phyloP scores from a whole-genome alignment of 2,888 invertebrate species.

The Tuta absoluta region DNA sequence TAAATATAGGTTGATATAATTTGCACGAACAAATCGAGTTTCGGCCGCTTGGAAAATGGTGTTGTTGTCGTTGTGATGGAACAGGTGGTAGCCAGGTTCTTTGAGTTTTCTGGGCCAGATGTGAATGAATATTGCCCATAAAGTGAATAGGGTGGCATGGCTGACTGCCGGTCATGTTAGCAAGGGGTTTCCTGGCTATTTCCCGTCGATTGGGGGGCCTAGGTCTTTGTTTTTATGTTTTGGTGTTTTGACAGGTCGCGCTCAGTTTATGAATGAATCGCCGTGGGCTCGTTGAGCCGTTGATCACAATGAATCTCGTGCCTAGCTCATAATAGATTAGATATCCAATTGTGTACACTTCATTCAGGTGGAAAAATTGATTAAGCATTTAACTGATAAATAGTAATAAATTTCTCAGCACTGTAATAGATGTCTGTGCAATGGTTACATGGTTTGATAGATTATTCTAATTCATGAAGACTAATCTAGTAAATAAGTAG shows the following conservation, averaged over 20 bases:
- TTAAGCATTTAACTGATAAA: background rate
- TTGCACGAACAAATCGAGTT: background rate
- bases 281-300: constrained; percentile 50
- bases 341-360: constrained; percentile 41
- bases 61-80: constrained; percentile 72
- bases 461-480: background rate
- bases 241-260: constrained; percentile 71
- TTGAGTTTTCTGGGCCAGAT: constrained; percentile 50
- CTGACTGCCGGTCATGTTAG: constrained; percentile 37
- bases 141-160: constrained; percentile 38
- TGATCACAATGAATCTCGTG: constrained; percentile 71
- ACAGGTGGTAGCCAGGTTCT: constrained; percentile 72
- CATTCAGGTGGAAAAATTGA: background rate
- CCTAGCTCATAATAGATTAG: constrained; percentile 65
- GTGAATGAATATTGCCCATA: constrained; percentile 52
- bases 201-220: constrained; percentile 36
- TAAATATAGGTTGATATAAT: background rate
- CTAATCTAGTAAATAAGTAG: too few species aligned
- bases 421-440: background rate
- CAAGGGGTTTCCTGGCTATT: constrained; percentile 37
- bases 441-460: background rate
- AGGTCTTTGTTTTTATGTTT: constrained; percentile 68
- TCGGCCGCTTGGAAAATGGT: constrained; percentile 35
- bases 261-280: constrained; percentile 76
- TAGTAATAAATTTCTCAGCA: background rate